Evolutionary conservation across 1,140 invertebrate species (phyloP).

Genomic region (Odontomachus brunneus): DNA sequence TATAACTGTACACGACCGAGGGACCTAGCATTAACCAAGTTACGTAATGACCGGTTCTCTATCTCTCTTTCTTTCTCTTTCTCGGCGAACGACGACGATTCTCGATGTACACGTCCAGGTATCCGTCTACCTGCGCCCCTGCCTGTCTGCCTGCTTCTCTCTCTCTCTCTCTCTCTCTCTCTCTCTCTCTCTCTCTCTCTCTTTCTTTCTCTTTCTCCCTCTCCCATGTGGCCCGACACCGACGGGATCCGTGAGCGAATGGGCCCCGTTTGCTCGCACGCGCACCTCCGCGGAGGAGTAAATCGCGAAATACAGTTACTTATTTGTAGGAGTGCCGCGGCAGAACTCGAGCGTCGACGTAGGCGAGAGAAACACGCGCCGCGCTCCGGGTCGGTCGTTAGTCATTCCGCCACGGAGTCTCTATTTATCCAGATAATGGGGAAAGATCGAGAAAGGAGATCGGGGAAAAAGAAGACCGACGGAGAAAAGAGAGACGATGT

Average conservation of each 20-base stretch:
- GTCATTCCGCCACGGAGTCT: background rate
- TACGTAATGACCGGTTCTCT: slow-evolving; percentile 74
- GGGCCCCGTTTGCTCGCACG: slow-evolving; percentile 55
- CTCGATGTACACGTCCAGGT: slow-evolving; percentile 6
- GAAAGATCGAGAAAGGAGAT: background rate
- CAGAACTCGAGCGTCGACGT: slow-evolving; percentile 66
- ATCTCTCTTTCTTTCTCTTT: slow-evolving; percentile 38
- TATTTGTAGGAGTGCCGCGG: slow-evolving; percentile 73
- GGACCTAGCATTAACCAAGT: slow-evolving; percentile 68
- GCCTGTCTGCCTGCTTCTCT: slow-evolving; percentile 26
- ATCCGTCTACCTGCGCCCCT: slow-evolving; percentile 13
- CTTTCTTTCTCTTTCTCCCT: slow-evolving; percentile 25
- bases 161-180: slow-evolving; percentile 25
- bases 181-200: slow-evolving; percentile 26
- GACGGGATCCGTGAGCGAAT: slow-evolving; percentile 35
- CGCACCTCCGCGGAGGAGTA: slow-evolving; percentile 70
- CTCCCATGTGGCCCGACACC: slow-evolving; percentile 46
- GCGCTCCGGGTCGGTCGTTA: background rate
- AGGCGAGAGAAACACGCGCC: slow-evolving; percentile 28
- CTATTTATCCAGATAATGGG: background rate
- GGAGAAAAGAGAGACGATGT: background rate
- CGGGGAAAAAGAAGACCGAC: background rate
- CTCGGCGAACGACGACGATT: background rate
- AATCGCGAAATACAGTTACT: slow-evolving; percentile 79
- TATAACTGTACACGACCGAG: slow-evolving; percentile 64